Evolutionary conservation across 2,113 vertebrate genomes (phyloP), one percentile per base, ranked within the genome.

Genomic region (Heliornis fulica): DNA sequence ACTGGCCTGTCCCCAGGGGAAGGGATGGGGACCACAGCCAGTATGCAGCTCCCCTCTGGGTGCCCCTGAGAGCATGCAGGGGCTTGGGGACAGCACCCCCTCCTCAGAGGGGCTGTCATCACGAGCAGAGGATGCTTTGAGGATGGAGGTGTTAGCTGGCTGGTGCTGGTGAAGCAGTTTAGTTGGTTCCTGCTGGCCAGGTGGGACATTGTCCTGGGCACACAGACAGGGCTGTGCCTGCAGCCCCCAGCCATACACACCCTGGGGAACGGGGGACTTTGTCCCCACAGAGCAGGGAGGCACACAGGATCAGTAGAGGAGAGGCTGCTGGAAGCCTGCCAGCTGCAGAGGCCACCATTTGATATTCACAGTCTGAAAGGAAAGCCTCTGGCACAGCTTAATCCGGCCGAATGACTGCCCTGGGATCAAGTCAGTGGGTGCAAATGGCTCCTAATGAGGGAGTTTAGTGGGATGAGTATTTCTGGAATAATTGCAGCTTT

Each of bases 401-500:
- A 86, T 87, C 76, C 91, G 86, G 50, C 54, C 53, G 25, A 89
- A 95, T 87, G 94, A 65, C 19, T 86, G 83, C 48, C 28, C 50
- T 72, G 48, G 76, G 74, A 78, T 70, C 84, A 84, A 94, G 68
- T 43, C 76, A 61, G 54, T 32, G 36, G 59, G 68, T 74, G 43
- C 68, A 89, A 96, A 92, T 65, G 41, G 64, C 31, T 83, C 3
- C 2, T 92, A 83, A 91, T 81, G 87, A 96, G 76, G 75, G 87
- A 81, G 63, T 92, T 92, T 57, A 91, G 86, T 53, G 77, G 68
- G 76, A 66, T 87, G 59, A 77, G 15, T 94, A 77, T 92, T 96
- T 89, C 83, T 87, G 76, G 87, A 94, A 61, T 83, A 86, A 81
- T 92, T 94, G 80, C 64, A 91, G 83, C 88, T 96, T 69, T 83